Percentiles rank a stretch among this genome's conserved stretches.
These are phyloP conservation scores for Smutsia temminckii DNA, from an alignment of 2,797 vertebrate genomes.

Conservation along the genomic window DNA sequence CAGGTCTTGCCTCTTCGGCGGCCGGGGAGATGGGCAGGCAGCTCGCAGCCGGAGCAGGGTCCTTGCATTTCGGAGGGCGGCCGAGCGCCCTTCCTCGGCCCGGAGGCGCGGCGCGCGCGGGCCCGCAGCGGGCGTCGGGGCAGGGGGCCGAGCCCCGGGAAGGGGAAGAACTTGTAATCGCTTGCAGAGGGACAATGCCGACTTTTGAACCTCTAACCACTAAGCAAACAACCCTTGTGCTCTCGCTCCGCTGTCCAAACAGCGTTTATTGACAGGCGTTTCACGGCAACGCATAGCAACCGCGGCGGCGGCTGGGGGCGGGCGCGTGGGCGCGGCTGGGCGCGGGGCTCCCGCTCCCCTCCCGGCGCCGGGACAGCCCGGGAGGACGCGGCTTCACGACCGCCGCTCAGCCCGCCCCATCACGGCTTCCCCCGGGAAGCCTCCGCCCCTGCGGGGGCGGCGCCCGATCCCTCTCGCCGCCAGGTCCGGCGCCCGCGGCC, in stretches of 20 bases:
- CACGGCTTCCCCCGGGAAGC: too few species aligned
- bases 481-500: background rate
- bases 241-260: slow-evolving; percentile 86
- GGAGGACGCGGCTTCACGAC: background rate
- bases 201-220: slow-evolving; percentile 90
- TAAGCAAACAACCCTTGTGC: slow-evolving; percentile 89
- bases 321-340: slow-evolving; percentile 63
- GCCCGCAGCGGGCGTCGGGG: background rate
- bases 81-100: background rate
- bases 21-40: background rate
- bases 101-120: background rate
- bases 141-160: slow-evolving; percentile 13
- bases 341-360: slow-evolving; percentile 17
- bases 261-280: slow-evolving; percentile 88
- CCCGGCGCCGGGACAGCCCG: background rate
- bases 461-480: background rate
- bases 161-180: slow-evolving; percentile 72
- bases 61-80: background rate
- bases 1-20: background rate
- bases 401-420: background rate
- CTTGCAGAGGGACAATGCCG: slow-evolving; percentile 86
- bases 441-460: background rate
- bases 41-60: background rate
- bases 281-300: slow-evolving; percentile 87
- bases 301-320: slow-evolving; percentile 70